Percentiles rank a stretch among this genome's conserved stretches.
These are phyloP conservation scores for Phymastichus coffea DNA, from an alignment of 1,140 invertebrate genomes.

Conservation along the genomic window DNA sequence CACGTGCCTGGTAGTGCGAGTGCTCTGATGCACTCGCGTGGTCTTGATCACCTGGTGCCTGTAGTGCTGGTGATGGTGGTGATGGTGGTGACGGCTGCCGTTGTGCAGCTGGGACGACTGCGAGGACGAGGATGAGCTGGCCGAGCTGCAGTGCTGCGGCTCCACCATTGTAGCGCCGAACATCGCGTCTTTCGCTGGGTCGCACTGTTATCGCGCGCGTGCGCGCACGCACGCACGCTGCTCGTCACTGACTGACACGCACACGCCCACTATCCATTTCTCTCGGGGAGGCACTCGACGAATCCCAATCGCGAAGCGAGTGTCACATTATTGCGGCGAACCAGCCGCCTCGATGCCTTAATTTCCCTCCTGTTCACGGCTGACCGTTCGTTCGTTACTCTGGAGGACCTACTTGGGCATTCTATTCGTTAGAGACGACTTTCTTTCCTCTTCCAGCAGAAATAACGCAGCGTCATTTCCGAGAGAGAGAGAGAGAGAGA, in stretches of 20 bases:
- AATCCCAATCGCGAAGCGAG: slow-evolving; percentile 11
- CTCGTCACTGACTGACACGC: not conserved
- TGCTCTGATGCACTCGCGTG: slow-evolving; percentile 50
- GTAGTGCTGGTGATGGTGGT: slow-evolving; percentile 43
- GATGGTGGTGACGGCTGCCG: slow-evolving; percentile 25
- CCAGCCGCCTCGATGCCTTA: slow-evolving; percentile 8
- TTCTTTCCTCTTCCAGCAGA: too few relatives aligned
- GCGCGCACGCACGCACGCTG: not conserved
- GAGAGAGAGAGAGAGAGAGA: not conserved
- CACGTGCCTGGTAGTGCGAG: slow-evolving; percentile 42
- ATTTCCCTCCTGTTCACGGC: not conserved
- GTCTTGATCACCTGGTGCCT: slow-evolving; percentile 53
- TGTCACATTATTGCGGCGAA: too few relatives aligned
- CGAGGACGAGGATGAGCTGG: not conserved
- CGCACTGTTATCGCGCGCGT: not conserved
- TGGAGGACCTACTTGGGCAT: too few relatives aligned
- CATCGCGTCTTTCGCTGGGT: slow-evolving; percentile 34
- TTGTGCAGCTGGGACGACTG: not conserved
- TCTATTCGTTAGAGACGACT: too few relatives aligned
- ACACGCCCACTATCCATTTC: slow-evolving; percentile 19
- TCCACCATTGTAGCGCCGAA: slow-evolving; percentile 52
- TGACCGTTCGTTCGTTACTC: too few relatives aligned
- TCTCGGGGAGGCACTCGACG: slow-evolving; percentile 16
- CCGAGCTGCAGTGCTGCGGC: slow-evolving; percentile 23
- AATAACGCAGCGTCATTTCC: too few relatives aligned